phyloP scores from a whole-genome alignment of 2,888 invertebrate genomes.

The Nephrocerus scutellatus region DNA sequence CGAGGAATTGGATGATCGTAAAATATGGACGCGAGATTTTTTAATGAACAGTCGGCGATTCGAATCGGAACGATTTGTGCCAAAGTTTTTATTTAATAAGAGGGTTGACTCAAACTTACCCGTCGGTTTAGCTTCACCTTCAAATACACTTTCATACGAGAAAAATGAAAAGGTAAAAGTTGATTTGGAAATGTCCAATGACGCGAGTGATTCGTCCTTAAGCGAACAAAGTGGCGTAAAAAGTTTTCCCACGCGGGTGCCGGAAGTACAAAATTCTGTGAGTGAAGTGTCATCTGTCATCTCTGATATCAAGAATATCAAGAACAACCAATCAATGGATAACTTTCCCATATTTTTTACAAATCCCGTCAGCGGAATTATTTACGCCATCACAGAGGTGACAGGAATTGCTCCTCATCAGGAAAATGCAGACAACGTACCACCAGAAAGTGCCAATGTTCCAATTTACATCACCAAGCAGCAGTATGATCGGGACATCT shows the following conservation, averaged over 20 bases:
- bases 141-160: too few species aligned
- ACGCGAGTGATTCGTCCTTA: background rate
- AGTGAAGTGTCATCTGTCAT: conserved; percentile 8
- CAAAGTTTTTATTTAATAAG: conserved; percentile 29
- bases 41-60: conserved; percentile 25
- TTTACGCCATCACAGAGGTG: conserved; percentile 42
- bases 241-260: background rate
- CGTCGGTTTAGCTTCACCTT: background rate
- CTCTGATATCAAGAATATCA: conserved; percentile 1
- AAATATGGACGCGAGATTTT: conserved; percentile 34
- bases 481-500: conserved; percentile 39
- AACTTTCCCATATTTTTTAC: conserved; percentile 41
- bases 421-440: conserved; percentile 5
- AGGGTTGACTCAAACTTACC: background rate
- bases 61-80: conserved; percentile 24
- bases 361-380: conserved; percentile 41
- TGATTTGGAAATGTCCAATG: background rate
- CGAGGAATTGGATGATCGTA: conserved; percentile 38
- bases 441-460: conserved; percentile 24
- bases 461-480: conserved; percentile 40
- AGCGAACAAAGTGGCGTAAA: conserved; percentile 4
- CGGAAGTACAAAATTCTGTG: background rate
- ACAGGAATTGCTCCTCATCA: too few species aligned
- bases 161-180: conserved; percentile 9
- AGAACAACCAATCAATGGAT: conserved; percentile 8